Evolutionary conservation across 2,888 invertebrate genomes (phyloP).

Genomic region (Ommatoiulus sabulosus): DNA sequence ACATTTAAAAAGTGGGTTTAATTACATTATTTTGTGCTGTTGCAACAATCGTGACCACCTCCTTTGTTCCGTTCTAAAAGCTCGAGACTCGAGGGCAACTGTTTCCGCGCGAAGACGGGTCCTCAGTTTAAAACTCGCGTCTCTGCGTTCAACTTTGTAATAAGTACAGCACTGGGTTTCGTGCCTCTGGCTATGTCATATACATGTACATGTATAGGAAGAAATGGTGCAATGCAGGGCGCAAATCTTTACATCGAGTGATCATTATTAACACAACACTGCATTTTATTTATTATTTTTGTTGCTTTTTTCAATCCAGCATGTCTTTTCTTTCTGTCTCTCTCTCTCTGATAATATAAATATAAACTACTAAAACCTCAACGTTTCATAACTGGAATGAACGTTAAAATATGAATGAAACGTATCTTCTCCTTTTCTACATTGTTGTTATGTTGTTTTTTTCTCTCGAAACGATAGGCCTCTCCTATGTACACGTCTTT

Average conservation of each 20-base stretch:
- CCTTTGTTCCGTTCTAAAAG: slow-evolving; percentile 32
- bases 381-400: slow-evolving; percentile 43
- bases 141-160: background rate
- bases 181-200: slow-evolving; percentile 12
- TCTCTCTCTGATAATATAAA: slow-evolving; percentile 10
- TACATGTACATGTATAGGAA: background rate
- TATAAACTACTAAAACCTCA: slow-evolving; percentile 43
- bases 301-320: slow-evolving; percentile 4
- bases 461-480: background rate
- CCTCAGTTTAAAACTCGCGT: background rate
- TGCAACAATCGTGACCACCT: slow-evolving; percentile 11
- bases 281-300: slow-evolving; percentile 16
- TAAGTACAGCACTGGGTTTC: slow-evolving; percentile 14
- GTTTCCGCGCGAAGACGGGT: background rate
- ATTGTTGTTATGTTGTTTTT: background rate
- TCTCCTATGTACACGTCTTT: slow-evolving; percentile 17
- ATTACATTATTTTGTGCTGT: slow-evolving; percentile 50
- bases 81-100: background rate
- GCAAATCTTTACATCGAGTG: slow-evolving; percentile 43
- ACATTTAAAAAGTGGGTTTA: slow-evolving; percentile 50
- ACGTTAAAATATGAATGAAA: slow-evolving; percentile 40
- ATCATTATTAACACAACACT: slow-evolving; percentile 40
- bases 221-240: slow-evolving; percentile 39
- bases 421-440: slow-evolving; percentile 13
- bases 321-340: background rate